Evolutionary conservation across 1,140 invertebrate genomes (phyloP).

Genomic region (Augochlora pura): DNA sequence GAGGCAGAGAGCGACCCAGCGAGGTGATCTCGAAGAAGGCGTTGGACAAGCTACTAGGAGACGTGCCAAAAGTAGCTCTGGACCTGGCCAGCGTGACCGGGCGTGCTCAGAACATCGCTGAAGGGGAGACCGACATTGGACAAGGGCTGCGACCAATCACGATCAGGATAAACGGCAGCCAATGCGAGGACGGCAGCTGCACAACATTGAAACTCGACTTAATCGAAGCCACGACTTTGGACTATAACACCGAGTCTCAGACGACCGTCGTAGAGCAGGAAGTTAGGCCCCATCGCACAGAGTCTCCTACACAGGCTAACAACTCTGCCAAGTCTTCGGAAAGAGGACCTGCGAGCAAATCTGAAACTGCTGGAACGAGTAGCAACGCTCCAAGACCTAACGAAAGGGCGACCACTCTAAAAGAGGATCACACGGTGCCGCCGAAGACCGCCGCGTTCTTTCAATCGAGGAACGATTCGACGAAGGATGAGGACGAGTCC

Average conservation of each 20-base stretch:
- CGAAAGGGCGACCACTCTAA: not conserved
- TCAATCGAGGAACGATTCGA: not conserved
- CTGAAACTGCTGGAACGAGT: too few species aligned
- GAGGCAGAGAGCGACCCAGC: not conserved
- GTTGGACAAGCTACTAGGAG: not conserved
- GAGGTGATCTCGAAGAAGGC: not conserved
- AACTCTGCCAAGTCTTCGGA: not conserved
- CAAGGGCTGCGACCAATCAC: not conserved
- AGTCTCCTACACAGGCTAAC: not conserved
- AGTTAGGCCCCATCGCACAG: not conserved
- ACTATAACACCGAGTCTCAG: not conserved
- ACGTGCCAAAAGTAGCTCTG: not conserved
- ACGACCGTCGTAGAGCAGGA: not conserved
- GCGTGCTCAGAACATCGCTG: not conserved
- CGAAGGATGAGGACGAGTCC: not conserved
- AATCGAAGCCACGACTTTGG: not conserved
- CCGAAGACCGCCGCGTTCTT: not conserved
- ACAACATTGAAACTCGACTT: slow-evolving; percentile 22
- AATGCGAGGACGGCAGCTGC: slow-evolving; percentile 16
- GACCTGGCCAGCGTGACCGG: not conserved
- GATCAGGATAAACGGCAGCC: not conserved
- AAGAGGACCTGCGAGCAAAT: too few species aligned
- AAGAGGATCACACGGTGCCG: not conserved
- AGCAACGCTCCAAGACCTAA: not conserved
- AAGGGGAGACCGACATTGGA: too few species aligned